Evolutionary conservation across 2,113 vertebrate species (phyloP).

Genomic region (Syrrhaptes paradoxus): DNA sequence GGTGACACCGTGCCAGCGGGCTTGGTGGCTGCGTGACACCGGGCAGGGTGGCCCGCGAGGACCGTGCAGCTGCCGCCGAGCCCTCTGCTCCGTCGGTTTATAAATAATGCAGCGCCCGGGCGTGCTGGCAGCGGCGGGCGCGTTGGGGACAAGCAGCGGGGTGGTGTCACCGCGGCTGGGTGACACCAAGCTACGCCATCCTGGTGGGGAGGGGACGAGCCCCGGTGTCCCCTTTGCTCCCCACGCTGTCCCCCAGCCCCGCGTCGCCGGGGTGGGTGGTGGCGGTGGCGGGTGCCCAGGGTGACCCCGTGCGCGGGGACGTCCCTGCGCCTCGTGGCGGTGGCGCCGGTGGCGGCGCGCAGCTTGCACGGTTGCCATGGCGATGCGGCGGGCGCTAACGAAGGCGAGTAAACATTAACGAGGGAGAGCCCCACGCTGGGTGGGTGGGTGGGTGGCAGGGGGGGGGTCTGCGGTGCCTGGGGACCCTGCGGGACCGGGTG

Average conservation of each 20-base stretch:
- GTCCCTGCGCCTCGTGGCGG: background rate
- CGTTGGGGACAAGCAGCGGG: background rate
- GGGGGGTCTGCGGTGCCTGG: too few relatives aligned
- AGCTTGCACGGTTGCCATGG: constrained; percentile 62
- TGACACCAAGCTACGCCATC: background rate
- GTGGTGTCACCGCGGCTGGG: background rate
- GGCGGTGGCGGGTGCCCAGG: background rate
- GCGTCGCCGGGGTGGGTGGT: rapidly evolving
- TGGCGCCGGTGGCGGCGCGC: constrained; percentile 19
- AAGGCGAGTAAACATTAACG: constrained; percentile 62
- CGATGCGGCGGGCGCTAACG: constrained; percentile 45
- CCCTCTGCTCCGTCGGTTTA: constrained; percentile 59
- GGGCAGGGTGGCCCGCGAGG: constrained; percentile 47
- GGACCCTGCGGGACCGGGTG: too few relatives aligned
- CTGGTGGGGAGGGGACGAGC: rapidly evolving
- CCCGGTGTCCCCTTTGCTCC: background rate
- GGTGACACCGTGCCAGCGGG: constrained; percentile 26
- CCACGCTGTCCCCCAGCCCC: background rate
- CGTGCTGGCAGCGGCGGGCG: background rate
- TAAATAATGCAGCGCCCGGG: constrained; percentile 74
- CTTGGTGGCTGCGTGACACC: constrained; percentile 15
- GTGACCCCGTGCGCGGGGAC: constrained; percentile 1
- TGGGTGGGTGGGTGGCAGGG: background rate
- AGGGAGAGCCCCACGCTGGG: constrained; percentile 20
- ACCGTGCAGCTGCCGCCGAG: constrained; percentile 61